Evolutionary conservation across 2,797 vertebrate genomes (phyloP).

Genomic region (Tauraco hartlaubi): DNA sequence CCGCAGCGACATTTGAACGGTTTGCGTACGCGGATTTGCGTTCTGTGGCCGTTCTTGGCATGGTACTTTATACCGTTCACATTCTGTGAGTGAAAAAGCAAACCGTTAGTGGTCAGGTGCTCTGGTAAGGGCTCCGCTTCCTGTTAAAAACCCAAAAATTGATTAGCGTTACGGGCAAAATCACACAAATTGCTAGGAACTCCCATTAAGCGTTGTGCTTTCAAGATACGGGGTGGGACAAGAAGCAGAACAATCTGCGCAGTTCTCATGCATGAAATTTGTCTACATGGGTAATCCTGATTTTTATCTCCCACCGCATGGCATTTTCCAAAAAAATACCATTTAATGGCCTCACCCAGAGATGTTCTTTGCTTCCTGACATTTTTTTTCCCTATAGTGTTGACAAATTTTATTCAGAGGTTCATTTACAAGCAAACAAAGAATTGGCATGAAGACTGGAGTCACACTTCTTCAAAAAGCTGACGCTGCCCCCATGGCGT

Average conservation of each 20-base stretch:
- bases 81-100: constrained; percentile 85
- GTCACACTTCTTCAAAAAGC: constrained; percentile 25
- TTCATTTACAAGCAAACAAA: constrained; percentile 34
- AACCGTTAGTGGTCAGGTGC: background rate
- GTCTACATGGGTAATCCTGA: background rate
- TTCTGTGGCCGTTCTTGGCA: constrained; percentile 98
- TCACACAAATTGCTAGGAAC: background rate
- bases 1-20: constrained; percentile 98
- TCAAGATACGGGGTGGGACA: background rate
- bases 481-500: background rate
- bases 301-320: fast-evolving
- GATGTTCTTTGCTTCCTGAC: background rate
- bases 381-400: background rate
- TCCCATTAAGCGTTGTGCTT: fast-evolving
- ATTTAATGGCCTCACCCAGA: background rate
- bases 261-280: fast-evolving
- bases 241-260: background rate
- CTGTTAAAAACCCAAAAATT: background rate
- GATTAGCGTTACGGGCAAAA: fast-evolving
- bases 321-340: background rate
- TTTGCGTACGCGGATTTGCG: constrained; percentile 97
- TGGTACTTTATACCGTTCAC: constrained; percentile 99
- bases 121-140: background rate
- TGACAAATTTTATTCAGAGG: background rate
- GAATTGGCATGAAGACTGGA: background rate